Percentiles rank a stretch among this genome's conserved stretches.
Conservation (phyloP, 1,140 invertebrate species). For the Drosophila tropicalis region DNA sequence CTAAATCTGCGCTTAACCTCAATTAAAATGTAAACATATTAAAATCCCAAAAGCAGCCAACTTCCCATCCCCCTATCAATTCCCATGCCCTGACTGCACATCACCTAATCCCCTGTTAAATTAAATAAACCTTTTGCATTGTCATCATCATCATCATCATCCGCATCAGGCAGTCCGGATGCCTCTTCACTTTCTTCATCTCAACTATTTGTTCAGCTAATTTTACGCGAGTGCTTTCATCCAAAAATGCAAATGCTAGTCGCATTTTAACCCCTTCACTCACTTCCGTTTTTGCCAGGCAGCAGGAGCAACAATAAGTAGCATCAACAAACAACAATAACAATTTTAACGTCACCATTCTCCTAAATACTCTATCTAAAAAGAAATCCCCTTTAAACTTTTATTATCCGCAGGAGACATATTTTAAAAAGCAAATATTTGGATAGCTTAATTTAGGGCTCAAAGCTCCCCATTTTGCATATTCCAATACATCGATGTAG, state of each 20-base stretch:
- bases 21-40: constrained; percentile 79
- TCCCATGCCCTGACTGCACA: constrained; percentile 5
- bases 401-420: too few species aligned
- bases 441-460: too few species aligned
- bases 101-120: constrained; percentile 46
- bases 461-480: too few species aligned
- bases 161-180: not conserved
- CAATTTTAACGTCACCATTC: constrained; percentile 1
- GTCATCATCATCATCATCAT: constrained; percentile 26
- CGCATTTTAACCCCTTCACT: constrained; percentile 26
- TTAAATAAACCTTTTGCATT: constrained; percentile 62
- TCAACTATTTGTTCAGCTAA: constrained; percentile 40
- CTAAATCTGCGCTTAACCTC: constrained; percentile 75
- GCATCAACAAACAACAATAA: constrained; percentile 11
- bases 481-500: too few species aligned
- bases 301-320: not conserved
- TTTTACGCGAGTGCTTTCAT: constrained; percentile 38
- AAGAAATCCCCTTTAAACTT: too few species aligned
- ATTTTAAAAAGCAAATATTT: too few species aligned
- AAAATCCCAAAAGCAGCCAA: constrained; percentile 48
- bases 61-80: not conserved
- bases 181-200: constrained; percentile 29
- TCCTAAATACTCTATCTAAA: not conserved
- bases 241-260: constrained; percentile 60
- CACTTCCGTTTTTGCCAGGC: not conserved